These are phyloP conservation scores for Leuctra nigra DNA, from an alignment of 2,888 invertebrate species.

Conservation along the genomic window DNA sequence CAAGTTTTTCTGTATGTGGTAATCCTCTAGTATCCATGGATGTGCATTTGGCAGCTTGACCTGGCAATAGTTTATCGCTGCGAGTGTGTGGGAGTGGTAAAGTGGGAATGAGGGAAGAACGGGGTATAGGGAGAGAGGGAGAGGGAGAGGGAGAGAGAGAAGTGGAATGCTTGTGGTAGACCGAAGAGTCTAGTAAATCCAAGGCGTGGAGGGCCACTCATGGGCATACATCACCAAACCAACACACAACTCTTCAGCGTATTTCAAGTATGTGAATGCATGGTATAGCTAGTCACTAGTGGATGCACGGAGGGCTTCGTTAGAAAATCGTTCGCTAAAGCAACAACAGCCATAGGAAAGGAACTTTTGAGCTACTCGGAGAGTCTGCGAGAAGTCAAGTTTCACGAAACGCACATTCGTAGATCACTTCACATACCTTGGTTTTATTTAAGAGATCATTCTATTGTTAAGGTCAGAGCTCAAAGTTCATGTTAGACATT, in stretches of 20 bases:
- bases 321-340: too few relatives aligned
- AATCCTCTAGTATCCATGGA: neutral
- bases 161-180: slow-evolving; percentile 10
- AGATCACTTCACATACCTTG: too few relatives aligned
- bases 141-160: neutral
- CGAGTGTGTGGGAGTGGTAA: neutral
- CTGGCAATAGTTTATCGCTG: slow-evolving; percentile 2
- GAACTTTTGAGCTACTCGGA: too few relatives aligned
- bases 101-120: neutral
- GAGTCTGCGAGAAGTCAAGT: too few relatives aligned
- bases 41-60: slow-evolving; percentile 11
- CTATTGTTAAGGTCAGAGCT: too few relatives aligned
- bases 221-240: slow-evolving; percentile 15
- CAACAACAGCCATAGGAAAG: too few relatives aligned
- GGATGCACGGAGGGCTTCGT: too few relatives aligned
- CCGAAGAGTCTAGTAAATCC: slow-evolving; percentile 17
- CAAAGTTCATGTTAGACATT: too few relatives aligned
- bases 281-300: neutral
- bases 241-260: slow-evolving; percentile 16
- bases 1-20: too few relatives aligned
- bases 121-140: neutral
- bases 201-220: slow-evolving; percentile 6
- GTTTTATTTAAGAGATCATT: too few relatives aligned
- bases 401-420: too few relatives aligned
- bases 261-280: slow-evolving; percentile 11